Percentiles rank a stretch among this genome's conserved stretches.
These are phyloP conservation scores for Macaria notata DNA, from an alignment of 2,888 invertebrate species.

Conservation along the genomic window DNA sequence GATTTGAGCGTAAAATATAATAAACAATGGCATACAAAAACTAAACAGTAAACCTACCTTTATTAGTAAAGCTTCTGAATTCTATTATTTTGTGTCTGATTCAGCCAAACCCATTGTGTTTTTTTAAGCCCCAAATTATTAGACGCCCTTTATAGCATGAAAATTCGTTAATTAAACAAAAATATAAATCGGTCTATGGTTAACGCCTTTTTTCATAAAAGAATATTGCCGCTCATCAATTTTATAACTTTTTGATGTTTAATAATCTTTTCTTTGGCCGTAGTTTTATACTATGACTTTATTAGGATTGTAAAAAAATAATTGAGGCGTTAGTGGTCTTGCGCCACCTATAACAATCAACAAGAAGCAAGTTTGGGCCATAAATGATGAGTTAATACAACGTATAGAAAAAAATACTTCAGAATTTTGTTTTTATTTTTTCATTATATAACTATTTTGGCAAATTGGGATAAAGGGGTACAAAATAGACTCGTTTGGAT, in stretches of 20 bases:
- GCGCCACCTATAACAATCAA: slow-evolving; percentile 21
- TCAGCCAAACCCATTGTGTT: slow-evolving; percentile 39
- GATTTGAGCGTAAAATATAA: slow-evolving; percentile 1
- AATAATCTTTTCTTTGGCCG: slow-evolving; percentile 53
- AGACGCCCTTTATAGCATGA: slow-evolving; percentile 68
- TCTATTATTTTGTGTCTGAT: slow-evolving; percentile 42
- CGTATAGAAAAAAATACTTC: no score
- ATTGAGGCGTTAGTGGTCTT: slow-evolving; percentile 28
- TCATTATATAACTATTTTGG: no score
- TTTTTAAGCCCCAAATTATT: slow-evolving; percentile 48
- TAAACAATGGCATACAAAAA: slow-evolving; percentile 13
- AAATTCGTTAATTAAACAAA: slow-evolving; percentile 75
- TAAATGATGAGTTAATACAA: not conserved
- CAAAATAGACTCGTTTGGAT: no score
- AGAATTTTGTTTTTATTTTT: no score
- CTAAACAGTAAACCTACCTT: slow-evolving; percentile 25
- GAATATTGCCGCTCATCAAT: slow-evolving; percentile 71
- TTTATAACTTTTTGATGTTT: slow-evolving; percentile 67
- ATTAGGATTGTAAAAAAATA: slow-evolving; percentile 33
- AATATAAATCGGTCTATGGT: slow-evolving; percentile 66
- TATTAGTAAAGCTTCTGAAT: slow-evolving; percentile 52
- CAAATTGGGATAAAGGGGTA: no score
- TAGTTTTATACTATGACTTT: slow-evolving; percentile 30
- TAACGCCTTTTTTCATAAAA: slow-evolving; percentile 69
- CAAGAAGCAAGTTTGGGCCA: not conserved